Percentiles rank a stretch among this genome's conserved stretches.
Conservation (phyloP, 2,113 vertebrate genomes). For the Halcyon malimbica region DNA sequence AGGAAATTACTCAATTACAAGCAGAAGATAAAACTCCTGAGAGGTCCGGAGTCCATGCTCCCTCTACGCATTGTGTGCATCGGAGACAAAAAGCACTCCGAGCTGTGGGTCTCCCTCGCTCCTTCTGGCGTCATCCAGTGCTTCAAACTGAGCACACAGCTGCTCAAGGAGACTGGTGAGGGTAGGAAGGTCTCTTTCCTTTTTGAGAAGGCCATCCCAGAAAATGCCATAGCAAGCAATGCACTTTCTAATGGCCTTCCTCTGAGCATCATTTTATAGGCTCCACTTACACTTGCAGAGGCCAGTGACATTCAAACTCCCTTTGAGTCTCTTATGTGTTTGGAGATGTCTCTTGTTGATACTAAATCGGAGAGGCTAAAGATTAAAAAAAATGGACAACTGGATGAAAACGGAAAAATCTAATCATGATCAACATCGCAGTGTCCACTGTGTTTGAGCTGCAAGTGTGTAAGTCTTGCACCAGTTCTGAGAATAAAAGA, state of each 20-base stretch:
- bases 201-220: not conserved
- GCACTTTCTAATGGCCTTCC: not conserved
- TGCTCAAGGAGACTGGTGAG: not conserved
- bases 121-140: not conserved
- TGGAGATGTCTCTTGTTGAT: not conserved
- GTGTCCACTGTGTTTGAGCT: not conserved
- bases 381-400: not conserved
- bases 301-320: not conserved
- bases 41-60: not conserved
- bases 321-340: not conserved
- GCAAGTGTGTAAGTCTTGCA: not conserved
- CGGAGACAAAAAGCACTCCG: not conserved
- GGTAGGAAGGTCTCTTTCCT: not conserved
- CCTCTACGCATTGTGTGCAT: not conserved
- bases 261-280: not conserved
- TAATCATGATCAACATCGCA: not conserved
- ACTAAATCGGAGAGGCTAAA: not conserved
- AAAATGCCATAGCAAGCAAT: not conserved
- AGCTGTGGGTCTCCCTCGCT: not conserved
- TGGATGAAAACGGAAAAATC: not conserved
- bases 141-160: not conserved
- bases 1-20: constrained; percentile 50
- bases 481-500: not conserved
- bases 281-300: not conserved
- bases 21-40: constrained; percentile 25